A percentile compares a stretch with the other conserved stretches of the same genome.
These are phyloP conservation scores for Trypoxylon attenuatum DNA, from an alignment of 2,888 invertebrate genomes.

Conservation along the genomic window DNA sequence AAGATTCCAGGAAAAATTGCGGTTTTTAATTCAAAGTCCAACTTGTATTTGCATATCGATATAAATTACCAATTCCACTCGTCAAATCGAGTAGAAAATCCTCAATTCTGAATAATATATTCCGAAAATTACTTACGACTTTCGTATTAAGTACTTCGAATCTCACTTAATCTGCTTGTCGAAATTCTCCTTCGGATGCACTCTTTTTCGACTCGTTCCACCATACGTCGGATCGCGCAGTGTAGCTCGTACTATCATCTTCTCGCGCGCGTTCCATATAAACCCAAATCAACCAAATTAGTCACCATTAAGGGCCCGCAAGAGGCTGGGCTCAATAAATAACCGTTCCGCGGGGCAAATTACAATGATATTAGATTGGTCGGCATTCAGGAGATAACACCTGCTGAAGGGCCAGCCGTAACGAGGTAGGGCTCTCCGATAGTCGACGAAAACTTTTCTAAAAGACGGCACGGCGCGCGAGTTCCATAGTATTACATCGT, in stretches of 20 bases:
- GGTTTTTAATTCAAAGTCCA: background rate
- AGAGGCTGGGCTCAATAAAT: background rate
- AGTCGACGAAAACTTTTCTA: background rate
- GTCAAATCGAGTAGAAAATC: too few species aligned
- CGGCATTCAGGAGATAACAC: background rate
- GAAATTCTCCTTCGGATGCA: too few species aligned
- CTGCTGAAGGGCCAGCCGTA: background rate
- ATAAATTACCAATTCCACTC: too few species aligned
- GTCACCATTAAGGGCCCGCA: background rate
- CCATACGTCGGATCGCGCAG: background rate
- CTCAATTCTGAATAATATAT: too few species aligned
- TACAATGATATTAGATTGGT: background rate
- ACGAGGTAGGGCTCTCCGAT: background rate
- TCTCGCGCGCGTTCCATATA: too few species aligned
- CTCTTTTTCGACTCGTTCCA: background rate
- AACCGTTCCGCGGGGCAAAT: background rate
- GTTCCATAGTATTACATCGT: background rate
- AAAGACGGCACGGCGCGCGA: conserved; percentile 1
- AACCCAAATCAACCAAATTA: background rate
- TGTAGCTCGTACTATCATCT: background rate
- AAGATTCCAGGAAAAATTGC: background rate
- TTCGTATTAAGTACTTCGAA: too few species aligned
- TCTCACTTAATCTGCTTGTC: too few species aligned
- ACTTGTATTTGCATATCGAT: background rate
- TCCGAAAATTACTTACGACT: too few species aligned